Evolutionary conservation across 2,113 vertebrate genomes (phyloP), one percentile per base, ranked within the genome.

Genomic region (Hemiprocne comata): DNA sequence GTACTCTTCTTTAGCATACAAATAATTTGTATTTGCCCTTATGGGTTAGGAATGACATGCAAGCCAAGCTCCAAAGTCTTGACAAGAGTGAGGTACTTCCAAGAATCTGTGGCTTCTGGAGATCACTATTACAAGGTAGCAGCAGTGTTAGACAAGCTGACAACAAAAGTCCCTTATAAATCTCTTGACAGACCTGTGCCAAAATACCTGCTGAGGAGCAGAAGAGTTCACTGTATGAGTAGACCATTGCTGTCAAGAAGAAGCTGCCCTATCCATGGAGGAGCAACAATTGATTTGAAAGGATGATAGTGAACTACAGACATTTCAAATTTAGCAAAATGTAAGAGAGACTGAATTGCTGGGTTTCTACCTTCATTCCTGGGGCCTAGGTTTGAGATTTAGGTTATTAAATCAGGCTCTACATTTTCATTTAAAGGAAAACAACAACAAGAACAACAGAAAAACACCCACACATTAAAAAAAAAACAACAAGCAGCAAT

Each of bases 341-440:
- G 19, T 33, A 62, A 82, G 4, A 66, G 19, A 77, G 36, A 90
- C 72, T 84, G 55, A 91, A 55, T 62, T 91, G 28, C 18, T 93
- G 55, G 7, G 66, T 67, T 42, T 71, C 23, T 85, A 10, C 54
- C 53, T 67, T 77, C 55, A 46, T 91, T 89, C 42, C 33, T 61
- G 18, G 6, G 10, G 6, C 34, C 58, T 14, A 60, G 64, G 1
- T 5, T 67, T 87, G 78, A 82, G 87, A 94, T 70, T 87, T 90
- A 66, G 6, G 20, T 91, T 95, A 73, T 91, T 93, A 93, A 94
- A 85, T 83, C n/a, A 85, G 51, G 82, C 77, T 73, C 38, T 54
- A 24, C 34, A 24, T 87, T 91, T 94, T 89, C 40, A 83, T 87
- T 89, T 87, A 85, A 94, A 85, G 60, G 36, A 94, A 82, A 95